Evolutionary conservation across 2,797 vertebrate genomes (phyloP), one percentile per base, ranked within the genome.

Genomic region (Hydrocynus forskahlii): DNA sequence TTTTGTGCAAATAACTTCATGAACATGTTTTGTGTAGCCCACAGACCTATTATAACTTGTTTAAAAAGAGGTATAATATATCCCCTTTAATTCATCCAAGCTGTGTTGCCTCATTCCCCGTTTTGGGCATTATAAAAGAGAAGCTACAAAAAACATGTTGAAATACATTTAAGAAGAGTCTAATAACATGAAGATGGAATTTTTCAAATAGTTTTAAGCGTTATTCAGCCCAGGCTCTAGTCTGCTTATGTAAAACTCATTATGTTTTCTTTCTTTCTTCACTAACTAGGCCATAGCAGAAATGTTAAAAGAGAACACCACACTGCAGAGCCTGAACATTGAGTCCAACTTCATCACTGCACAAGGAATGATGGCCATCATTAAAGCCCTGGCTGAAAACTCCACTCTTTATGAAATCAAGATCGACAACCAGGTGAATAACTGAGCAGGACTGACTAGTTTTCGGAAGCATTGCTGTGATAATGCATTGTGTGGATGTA

Each of bases 261-360:
- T 0, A 7, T 72, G 59, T 54, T 85, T 54, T 84, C 19, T 79
- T 55, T 84, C 21, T 82, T 25, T 83, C 66, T 57, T 19, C 68
- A 16, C 66, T 57, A 21, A 1, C 0, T 91, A 99, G 97, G 96
- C 96, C 0, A 93, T 97, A 82, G 97, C 97, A 0, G 96, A 96
- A 90, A 99, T 99, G 98, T 89, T 99, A 87, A 91, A 91, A 86
- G 94, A 94, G 82, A 99, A 99, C 92, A 96, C 91, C 80, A 95
- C 92, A 78, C 92, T 99, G 79, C 92, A 95, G 92, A 97, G 94
- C 91, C 95, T 99, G 90, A 99, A 99, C 85, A 94, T 99, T 0
- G 97, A 99, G 86, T 99, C 98, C 78, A 99, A 99, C 93, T 99
- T 99, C 92, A 99, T 99, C 89, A 98, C 95, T 55, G 90, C 95